Evolutionary conservation across 2,113 vertebrate species (phyloP).

Genomic region (Pomatostomus ruficeps): DNA sequence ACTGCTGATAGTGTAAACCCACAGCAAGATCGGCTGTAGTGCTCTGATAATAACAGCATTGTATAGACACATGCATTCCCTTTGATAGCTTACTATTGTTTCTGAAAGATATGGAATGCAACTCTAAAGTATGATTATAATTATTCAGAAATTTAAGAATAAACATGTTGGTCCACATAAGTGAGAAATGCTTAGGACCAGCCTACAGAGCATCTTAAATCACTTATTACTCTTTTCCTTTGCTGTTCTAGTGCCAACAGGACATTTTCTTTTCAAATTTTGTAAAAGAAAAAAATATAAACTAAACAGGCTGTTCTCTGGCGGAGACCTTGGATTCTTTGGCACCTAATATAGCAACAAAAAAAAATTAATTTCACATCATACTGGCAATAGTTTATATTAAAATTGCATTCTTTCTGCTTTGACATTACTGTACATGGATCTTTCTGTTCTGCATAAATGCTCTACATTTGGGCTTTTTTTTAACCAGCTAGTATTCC

Average conservation of each 20-base stretch:
- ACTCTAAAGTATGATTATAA: background rate
- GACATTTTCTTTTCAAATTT: background rate
- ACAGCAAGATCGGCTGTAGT: background rate
- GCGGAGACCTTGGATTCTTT: constrained; percentile 50
- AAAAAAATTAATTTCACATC: constrained; percentile 41
- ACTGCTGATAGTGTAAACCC: background rate
- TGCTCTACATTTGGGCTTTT: background rate
- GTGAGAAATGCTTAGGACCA: background rate
- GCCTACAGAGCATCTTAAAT: background rate
- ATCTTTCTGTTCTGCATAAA: constrained; percentile 10
- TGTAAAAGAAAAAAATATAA: constrained; percentile 15
- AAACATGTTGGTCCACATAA: background rate
- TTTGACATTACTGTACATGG: constrained; percentile 11
- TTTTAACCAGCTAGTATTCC: background rate
- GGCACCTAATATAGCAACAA: constrained; percentile 53
- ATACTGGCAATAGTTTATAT: constrained; percentile 15
- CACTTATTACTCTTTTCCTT: background rate
- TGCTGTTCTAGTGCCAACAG: background rate
- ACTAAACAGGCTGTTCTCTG: constrained; percentile 30
- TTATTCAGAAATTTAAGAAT: background rate
- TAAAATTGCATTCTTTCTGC: constrained; percentile 32
- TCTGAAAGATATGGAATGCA: background rate
- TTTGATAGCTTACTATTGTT: background rate
- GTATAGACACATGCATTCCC: accelerated
- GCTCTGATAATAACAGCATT: background rate